Conservation (phyloP, 2,113 vertebrate genomes). For the Nycticorax nycticorax region DNA sequence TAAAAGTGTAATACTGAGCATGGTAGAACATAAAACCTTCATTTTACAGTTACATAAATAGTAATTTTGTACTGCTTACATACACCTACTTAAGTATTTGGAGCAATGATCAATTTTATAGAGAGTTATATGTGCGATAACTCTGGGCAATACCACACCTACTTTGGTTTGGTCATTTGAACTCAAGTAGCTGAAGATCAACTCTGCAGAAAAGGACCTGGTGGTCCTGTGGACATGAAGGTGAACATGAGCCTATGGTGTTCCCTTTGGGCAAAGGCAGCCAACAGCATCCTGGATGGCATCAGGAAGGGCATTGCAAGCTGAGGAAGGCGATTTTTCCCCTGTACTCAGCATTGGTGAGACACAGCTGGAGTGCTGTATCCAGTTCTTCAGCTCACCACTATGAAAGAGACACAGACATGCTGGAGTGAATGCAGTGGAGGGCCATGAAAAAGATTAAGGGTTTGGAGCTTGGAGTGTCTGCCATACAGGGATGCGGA, state of each 20-base stretch:
- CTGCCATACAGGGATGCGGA: background rate
- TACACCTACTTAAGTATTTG: background rate
- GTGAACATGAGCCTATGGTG: accelerated
- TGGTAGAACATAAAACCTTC: background rate
- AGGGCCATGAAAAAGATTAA: background rate
- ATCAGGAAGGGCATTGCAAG: background rate
- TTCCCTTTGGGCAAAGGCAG: background rate
- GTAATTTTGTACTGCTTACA: background rate
- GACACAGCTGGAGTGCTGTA: background rate
- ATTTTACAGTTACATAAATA: background rate
- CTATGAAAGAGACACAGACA: background rate
- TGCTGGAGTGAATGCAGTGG: background rate
- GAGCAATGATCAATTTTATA: background rate
- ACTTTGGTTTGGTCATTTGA: background rate
- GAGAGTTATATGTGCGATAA: background rate
- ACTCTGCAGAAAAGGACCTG: background rate
- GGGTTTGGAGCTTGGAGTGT: background rate
- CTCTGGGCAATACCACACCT: background rate
- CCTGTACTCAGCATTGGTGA: background rate
- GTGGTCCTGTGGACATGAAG: background rate
- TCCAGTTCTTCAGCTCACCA: background rate
- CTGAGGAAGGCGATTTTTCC: background rate
- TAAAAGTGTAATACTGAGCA: background rate
- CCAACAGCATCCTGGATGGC: background rate
- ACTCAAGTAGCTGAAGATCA: background rate